A percentile compares a stretch with the other conserved stretches of the same genome.
These are phyloP conservation scores for Hippocampus kuda DNA, from an alignment of 2,797 vertebrate genomes.

Conservation along the genomic window DNA sequence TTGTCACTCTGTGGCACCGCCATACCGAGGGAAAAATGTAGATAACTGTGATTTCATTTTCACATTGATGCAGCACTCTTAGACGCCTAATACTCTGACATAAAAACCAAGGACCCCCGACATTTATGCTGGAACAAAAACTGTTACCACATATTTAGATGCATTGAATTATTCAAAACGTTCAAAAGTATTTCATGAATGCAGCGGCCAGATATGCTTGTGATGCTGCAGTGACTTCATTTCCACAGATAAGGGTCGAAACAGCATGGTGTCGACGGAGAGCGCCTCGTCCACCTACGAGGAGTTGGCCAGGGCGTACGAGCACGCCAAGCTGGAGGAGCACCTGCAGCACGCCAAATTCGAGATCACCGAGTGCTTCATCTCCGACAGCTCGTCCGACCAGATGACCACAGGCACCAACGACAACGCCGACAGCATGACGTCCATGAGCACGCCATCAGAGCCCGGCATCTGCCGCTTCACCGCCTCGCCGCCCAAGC, in stretches of 20 bases:
- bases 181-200: too few species aligned
- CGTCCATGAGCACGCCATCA: slow-evolving; percentile 96
- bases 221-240: neutral
- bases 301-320: slow-evolving; percentile 92
- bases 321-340: slow-evolving; percentile 97
- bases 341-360: slow-evolving; percentile 97
- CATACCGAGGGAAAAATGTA: too few species aligned
- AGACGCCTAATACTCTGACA: too few species aligned
- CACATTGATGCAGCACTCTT: too few species aligned
- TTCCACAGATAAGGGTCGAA: slow-evolving; percentile 86
- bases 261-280: slow-evolving; percentile 99
- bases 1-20: too few species aligned
- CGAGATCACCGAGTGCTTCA: slow-evolving; percentile 98
- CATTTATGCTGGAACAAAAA: too few species aligned
- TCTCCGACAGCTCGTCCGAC: slow-evolving; percentile 95
- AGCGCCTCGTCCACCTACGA: slow-evolving; percentile 98
- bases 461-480: slow-evolving; percentile 97
- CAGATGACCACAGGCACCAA: slow-evolving; percentile 99
- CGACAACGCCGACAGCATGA: slow-evolving; percentile 97
- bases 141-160: too few species aligned
- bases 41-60: too few species aligned
- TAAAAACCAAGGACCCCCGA: too few species aligned
- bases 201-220: neutral
- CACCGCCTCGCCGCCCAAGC: slow-evolving; percentile 92
- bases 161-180: too few species aligned